Evolutionary conservation across 2,113 vertebrate species (phyloP).

Genomic region (Plecturocebus donacophilus): DNA sequence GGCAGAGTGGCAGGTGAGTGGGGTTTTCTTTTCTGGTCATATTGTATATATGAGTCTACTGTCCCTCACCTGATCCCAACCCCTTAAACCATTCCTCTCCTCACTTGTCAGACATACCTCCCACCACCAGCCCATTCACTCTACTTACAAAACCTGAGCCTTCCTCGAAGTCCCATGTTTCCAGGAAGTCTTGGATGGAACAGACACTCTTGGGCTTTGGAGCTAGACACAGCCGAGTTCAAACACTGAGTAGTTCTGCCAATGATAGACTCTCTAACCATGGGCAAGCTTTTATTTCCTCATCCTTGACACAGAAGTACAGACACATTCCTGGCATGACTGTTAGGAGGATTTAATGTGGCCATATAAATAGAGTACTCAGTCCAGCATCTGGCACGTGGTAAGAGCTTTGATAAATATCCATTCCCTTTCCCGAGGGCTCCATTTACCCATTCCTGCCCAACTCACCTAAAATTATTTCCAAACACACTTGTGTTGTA

Average conservation of each 20-base stretch:
- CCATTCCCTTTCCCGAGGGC: neutral
- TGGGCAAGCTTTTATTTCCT: neutral
- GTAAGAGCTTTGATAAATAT: neutral
- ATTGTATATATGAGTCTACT: neutral
- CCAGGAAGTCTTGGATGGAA: neutral
- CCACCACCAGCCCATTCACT: neutral
- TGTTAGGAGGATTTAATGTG: neutral
- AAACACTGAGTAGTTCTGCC: neutral
- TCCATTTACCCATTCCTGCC: neutral
- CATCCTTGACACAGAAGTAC: neutral
- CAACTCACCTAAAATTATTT: neutral
- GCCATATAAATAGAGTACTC: neutral
- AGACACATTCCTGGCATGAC: neutral
- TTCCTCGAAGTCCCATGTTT: neutral
- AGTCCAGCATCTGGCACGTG: accelerated
- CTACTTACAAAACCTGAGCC: neutral
- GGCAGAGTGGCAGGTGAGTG: neutral
- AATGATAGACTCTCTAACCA: accelerated
- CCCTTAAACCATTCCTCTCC: neutral
- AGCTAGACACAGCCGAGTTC: neutral
- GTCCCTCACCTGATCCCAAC: neutral
- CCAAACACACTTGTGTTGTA: neutral
- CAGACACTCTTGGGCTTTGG: neutral
- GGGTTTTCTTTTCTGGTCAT: neutral
- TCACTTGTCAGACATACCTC: neutral